phyloP scores from a whole-genome alignment of 1,140 invertebrate genomes.

The Schlechtendalia chinensis region DNA sequence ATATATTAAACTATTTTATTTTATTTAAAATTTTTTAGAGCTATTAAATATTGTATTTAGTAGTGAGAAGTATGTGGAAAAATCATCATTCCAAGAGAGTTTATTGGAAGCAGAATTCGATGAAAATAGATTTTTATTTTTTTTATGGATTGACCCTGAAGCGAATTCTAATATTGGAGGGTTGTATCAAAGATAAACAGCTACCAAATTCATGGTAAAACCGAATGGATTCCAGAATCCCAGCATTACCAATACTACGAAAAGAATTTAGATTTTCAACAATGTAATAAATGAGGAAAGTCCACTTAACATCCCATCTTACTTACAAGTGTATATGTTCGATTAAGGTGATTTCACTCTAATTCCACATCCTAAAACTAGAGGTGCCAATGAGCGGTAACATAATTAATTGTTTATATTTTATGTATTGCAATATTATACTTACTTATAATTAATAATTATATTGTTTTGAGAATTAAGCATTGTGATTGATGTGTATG shows the following conservation, averaged over 20 bases:
- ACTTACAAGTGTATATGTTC: slow-evolving; percentile 75
- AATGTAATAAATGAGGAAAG: slow-evolving; percentile 62
- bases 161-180: slow-evolving; percentile 30
- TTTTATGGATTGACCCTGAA: slow-evolving; percentile 38
- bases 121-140: slow-evolving; percentile 41
- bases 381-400: slow-evolving; percentile 63
- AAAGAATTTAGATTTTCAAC: slow-evolving; percentile 61
- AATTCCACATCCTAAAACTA: slow-evolving; percentile 70
- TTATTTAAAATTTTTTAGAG: too few species aligned
- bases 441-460: neutral
- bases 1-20: too few species aligned
- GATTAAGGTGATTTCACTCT: slow-evolving; percentile 67
- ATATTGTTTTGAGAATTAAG: too few species aligned
- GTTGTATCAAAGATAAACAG: slow-evolving; percentile 75
- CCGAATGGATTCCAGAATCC: slow-evolving; percentile 76
- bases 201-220: slow-evolving; percentile 77
- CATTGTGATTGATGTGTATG: neutral
- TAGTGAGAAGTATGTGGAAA: slow-evolving; percentile 40
- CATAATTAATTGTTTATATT: slow-evolving; percentile 36
- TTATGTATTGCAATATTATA: neutral
- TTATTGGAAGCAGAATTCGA: slow-evolving; percentile 44
- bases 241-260: slow-evolving; percentile 71
- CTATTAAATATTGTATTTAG: too few species aligned
- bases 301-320: slow-evolving; percentile 68
- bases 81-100: slow-evolving; percentile 33